Percentiles rank a stretch among this genome's conserved stretches.
Conservation (phyloP, 2,113 vertebrate genomes). For the Microcebus tavaratra region DNA sequence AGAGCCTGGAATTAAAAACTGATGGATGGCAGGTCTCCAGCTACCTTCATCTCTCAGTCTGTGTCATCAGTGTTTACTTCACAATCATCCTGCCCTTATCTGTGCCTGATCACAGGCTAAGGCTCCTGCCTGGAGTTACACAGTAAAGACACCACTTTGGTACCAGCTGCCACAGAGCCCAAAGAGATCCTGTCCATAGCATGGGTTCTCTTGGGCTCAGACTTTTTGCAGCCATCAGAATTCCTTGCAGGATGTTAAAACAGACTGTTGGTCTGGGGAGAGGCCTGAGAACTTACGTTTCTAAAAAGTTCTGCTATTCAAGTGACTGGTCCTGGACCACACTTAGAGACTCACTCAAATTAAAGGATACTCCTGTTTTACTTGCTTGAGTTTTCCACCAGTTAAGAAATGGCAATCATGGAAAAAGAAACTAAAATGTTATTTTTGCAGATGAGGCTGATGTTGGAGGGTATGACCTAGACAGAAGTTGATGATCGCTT, state of each 20-base stretch:
- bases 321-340: background rate
- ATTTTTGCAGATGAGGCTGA: background rate
- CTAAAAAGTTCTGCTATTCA: background rate
- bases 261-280: background rate
- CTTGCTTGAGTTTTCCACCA: background rate
- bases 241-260: background rate
- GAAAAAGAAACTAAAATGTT: background rate
- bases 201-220: background rate
- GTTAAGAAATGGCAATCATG: background rate
- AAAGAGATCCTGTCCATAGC: too few species aligned
- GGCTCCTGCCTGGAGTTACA: background rate
- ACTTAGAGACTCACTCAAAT: background rate
- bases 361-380: background rate
- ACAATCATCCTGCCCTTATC: too few species aligned
- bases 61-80: background rate
- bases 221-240: background rate
- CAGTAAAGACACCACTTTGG: background rate
- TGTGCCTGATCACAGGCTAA: background rate
- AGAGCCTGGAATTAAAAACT: background rate
- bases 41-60: background rate
- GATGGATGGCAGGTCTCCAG: background rate
- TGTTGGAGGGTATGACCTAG: background rate
- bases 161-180: fast-evolving
- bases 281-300: background rate
- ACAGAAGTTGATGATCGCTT: background rate